phyloP scores from a whole-genome alignment of 2,113 vertebrate species.

The Myanophis thanlyinensis region DNA sequence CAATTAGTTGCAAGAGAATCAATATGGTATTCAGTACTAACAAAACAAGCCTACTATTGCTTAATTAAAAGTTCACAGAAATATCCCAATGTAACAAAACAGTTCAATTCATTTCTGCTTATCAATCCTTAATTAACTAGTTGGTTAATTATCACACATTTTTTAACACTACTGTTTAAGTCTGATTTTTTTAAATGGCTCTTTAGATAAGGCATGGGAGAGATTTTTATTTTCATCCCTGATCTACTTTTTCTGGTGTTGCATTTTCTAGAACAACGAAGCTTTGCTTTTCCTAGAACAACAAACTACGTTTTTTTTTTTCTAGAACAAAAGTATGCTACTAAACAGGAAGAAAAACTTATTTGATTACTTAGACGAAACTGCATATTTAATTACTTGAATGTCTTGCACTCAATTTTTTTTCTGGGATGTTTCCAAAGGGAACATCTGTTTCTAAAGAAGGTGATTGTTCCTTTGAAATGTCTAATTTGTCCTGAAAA shows the following conservation, averaged over 20 bases:
- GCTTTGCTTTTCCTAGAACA: background rate
- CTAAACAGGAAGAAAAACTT: background rate
- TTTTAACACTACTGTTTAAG: background rate
- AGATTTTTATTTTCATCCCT: background rate
- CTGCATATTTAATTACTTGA: background rate
- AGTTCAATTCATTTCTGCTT: background rate
- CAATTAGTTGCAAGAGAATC: constrained; percentile 43
- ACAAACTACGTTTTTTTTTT: background rate
- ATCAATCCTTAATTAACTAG: background rate
- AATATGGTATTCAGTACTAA: constrained; percentile 37
- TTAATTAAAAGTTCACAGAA: constrained; percentile 4
- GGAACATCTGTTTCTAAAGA: background rate
- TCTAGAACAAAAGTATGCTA: constrained; percentile 8
- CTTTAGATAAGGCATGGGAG: background rate
- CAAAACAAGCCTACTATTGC: background rate
- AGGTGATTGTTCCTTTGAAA: constrained; percentile 42
- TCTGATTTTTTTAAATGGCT: background rate
- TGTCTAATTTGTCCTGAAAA: constrained; percentile 32
- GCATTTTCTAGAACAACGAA: background rate
- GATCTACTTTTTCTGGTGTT: background rate
- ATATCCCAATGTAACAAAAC: background rate
- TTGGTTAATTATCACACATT: background rate
- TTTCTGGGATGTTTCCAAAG: constrained; percentile 3
- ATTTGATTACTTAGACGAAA: constrained; percentile 15
- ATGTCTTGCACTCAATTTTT: constrained; percentile 26